Evolutionary conservation across 2,888 invertebrate species (phyloP).

Genomic region (Hypselothyrea guttata): DNA sequence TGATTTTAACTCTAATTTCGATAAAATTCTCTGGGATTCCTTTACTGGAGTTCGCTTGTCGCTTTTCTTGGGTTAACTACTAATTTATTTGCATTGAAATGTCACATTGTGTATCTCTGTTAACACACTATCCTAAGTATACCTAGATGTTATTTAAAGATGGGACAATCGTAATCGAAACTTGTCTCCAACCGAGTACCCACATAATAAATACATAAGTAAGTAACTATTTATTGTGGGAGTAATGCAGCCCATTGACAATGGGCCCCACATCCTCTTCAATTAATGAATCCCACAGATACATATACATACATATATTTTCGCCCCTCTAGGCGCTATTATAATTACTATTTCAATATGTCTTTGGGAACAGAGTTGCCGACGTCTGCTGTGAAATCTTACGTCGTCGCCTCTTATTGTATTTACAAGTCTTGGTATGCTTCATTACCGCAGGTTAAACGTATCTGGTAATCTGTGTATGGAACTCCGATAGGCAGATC

Average conservation of each 20-base stretch:
- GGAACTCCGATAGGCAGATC: conserved; percentile 92
- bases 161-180: conserved; percentile 10
- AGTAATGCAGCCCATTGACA: conserved; percentile 19
- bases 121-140: conserved; percentile 35
- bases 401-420: conserved; percentile 70
- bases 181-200: conserved; percentile 19
- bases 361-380: conserved; percentile 69
- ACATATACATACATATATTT: conserved; percentile 1
- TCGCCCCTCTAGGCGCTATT: conserved; percentile 26
- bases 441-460: conserved; percentile 84
- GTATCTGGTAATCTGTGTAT: conserved; percentile 93
- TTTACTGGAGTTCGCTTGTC: conserved; percentile 26
- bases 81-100: conserved; percentile 68
- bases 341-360: conserved; percentile 66
- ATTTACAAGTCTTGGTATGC: conserved; percentile 73
- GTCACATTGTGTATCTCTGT: conserved; percentile 55
- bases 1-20: conserved; percentile 27
- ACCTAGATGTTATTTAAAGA: conserved; percentile 31
- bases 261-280: neutral
- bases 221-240: conserved; percentile 57
- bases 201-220: conserved; percentile 43
- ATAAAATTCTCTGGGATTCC: conserved; percentile 4
- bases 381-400: conserved; percentile 70
- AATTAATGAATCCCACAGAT: conserved; percentile 23
- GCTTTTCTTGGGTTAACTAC: conserved; percentile 30